These are phyloP conservation scores for Bothrops jararaca DNA, from an alignment of 2,113 vertebrate species.

Conservation along the genomic window DNA sequence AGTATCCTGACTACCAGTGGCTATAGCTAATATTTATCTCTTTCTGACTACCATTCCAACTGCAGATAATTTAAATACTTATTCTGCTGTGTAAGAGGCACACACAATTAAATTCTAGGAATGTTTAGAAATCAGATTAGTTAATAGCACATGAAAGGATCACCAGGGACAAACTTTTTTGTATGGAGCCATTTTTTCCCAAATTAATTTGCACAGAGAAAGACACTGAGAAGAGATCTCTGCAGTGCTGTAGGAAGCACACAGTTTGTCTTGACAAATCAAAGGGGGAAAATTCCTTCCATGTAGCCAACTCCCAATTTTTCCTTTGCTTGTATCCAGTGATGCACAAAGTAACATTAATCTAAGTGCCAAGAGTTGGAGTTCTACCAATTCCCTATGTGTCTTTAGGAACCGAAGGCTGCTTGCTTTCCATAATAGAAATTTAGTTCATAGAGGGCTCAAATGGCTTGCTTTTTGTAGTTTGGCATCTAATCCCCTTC, in stretches of 20 bases:
- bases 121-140: background rate
- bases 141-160: rapidly evolving
- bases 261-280: background rate
- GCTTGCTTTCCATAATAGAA: background rate
- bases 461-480: background rate
- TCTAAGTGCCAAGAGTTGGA: background rate
- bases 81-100: no score
- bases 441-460: background rate
- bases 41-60: rapidly evolving
- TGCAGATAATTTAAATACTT: background rate
- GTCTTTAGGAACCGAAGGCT: background rate
- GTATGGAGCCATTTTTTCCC: rapidly evolving
- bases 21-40: background rate
- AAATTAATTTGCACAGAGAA: background rate
- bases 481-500: background rate
- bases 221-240: background rate
- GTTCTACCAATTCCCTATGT: background rate
- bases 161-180: background rate
- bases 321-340: background rate
- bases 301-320: rapidly evolving
- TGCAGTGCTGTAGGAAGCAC: background rate
- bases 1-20: background rate
- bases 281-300: background rate
- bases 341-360: background rate
- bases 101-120: background rate